phyloP scores from a whole-genome alignment of 2,113 vertebrate species.

The Nycticorax nycticorax region DNA sequence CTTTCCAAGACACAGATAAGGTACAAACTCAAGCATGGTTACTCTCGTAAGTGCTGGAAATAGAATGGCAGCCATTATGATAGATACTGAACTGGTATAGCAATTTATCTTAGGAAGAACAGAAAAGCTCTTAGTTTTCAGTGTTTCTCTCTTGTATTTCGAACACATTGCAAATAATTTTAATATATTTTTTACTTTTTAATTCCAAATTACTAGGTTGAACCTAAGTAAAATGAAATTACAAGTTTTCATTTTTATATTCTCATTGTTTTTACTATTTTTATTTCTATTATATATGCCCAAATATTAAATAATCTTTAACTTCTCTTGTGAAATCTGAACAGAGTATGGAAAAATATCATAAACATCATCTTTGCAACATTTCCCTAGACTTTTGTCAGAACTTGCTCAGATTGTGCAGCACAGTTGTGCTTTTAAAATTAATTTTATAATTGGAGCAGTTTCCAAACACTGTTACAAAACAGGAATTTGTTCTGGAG shows the following conservation, averaged over 20 bases:
- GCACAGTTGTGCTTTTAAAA: background rate
- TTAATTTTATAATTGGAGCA: background rate
- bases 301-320: conserved; percentile 57
- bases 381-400: background rate
- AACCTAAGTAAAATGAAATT: conserved; percentile 42
- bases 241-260: background rate
- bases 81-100: background rate
- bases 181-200: background rate
- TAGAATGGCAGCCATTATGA: background rate
- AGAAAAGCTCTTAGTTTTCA: background rate
- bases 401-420: background rate
- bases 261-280: conserved; percentile 35
- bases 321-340: conserved; percentile 49
- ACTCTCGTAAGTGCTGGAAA: background rate
- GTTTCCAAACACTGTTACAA: background rate
- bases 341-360: conserved; percentile 4
- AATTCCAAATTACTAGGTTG: conserved; percentile 13
- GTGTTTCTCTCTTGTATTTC: background rate
- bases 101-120: background rate
- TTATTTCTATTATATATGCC: conserved; percentile 49
- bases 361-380: background rate
- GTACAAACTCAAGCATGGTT: background rate
- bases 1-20: background rate
- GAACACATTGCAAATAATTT: background rate
- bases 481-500: background rate